Conservation (phyloP, 2,113 vertebrate genomes). For the Corydoras sp. region DNA sequence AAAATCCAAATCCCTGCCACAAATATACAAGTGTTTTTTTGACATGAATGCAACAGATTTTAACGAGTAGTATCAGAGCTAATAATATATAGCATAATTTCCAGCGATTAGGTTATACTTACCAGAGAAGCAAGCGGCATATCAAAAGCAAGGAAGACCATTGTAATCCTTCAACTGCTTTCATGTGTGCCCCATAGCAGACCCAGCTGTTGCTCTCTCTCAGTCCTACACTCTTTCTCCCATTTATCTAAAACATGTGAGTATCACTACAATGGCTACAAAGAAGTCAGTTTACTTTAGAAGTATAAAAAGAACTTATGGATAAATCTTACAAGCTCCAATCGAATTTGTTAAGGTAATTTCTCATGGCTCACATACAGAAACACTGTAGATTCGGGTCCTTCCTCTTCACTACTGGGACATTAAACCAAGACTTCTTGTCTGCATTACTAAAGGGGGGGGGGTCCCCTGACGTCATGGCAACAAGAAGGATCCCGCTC, state of each 20-base stretch:
- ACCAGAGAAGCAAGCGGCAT: conserved; percentile 68
- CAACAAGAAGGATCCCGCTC: conserved; percentile 62
- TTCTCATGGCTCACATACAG: conserved; percentile 14
- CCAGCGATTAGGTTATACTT: conserved; percentile 47
- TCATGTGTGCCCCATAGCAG: conserved; percentile 52
- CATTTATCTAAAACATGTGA: conserved; percentile 15
- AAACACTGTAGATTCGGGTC: conserved; percentile 22
- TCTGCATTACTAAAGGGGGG: conserved; percentile 55
- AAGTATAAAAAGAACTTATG: background rate
- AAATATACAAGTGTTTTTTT: too few species aligned
- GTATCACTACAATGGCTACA: conserved; percentile 9
- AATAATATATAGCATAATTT: too few species aligned
- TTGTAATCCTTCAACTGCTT: conserved; percentile 57
- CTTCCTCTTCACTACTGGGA: background rate
- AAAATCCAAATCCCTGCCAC: too few species aligned
- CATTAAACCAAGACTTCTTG: conserved; percentile 39
- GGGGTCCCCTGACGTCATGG: conserved; percentile 61
- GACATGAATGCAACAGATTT: too few species aligned
- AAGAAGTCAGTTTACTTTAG: background rate
- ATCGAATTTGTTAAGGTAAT: background rate
- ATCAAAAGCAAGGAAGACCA: conserved; percentile 68
- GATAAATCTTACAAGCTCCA: background rate
- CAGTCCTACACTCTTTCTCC: conserved; percentile 30
- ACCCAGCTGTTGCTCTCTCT: conserved; percentile 51
- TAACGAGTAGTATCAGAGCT: too few species aligned